phyloP scores from a whole-genome alignment of 2,797 vertebrate species.

The Ceryle rudis region DNA sequence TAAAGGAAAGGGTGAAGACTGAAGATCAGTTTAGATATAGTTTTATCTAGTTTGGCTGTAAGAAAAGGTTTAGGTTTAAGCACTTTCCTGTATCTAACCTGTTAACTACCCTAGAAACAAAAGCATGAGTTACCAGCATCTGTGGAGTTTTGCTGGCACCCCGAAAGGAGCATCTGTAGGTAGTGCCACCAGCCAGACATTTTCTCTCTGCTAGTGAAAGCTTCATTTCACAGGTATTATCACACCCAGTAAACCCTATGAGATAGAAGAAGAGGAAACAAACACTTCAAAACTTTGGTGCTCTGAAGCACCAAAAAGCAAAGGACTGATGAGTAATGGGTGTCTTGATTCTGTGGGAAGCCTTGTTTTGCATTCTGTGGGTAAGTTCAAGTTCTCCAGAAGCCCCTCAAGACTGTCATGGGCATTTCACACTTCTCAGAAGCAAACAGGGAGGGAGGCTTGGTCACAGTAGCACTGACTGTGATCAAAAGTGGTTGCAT shows the following conservation, averaged over 20 bases:
- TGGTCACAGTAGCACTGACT: not conserved
- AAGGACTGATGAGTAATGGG: not conserved
- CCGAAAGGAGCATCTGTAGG: too few species aligned
- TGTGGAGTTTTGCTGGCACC: not conserved
- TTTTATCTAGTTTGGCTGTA: not conserved
- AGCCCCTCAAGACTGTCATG: not conserved
- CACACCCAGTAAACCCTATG: not conserved
- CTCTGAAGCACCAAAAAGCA: not conserved
- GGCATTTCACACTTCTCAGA: not conserved
- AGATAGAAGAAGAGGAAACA: not conserved
- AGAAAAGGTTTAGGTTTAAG: not conserved
- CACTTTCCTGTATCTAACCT: not conserved
- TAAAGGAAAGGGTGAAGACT: not conserved
- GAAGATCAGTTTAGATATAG: not conserved
- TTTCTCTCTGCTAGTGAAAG: not conserved
- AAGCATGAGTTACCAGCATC: not conserved
- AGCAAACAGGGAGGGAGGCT: not conserved
- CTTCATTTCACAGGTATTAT: not conserved
- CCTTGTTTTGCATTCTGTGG: not conserved
- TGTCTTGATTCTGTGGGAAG: not conserved
- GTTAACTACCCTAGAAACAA: not conserved
- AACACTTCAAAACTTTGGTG: not conserved
- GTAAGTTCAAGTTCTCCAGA: not conserved
- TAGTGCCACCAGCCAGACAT: not conserved
- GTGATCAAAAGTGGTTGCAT: not conserved